These are phyloP conservation scores for Aphaenogaster floridana DNA, from an alignment of 1,140 invertebrate genomes.

Conservation along the genomic window DNA sequence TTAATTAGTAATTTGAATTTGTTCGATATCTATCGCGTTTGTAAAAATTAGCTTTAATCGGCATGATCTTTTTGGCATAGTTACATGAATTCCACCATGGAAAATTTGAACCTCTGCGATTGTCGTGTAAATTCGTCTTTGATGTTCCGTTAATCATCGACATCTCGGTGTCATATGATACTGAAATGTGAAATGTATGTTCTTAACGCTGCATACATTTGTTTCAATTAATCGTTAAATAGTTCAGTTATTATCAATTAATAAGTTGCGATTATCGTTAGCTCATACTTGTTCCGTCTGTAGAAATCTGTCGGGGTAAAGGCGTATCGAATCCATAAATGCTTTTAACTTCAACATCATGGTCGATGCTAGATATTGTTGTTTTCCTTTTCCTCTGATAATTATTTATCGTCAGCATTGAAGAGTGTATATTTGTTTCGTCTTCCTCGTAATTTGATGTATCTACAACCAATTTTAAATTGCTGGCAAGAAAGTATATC, in stretches of 20 bases:
- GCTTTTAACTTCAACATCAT: conserved; percentile 80
- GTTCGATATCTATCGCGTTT: background rate
- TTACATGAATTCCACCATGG: conserved; percentile 60
- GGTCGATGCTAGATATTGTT: conserved; percentile 76
- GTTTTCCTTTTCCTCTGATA: conserved; percentile 55
- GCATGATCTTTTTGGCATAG: background rate
- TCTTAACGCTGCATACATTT: background rate
- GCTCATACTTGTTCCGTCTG: conserved; percentile 1
- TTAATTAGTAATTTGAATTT: conserved; percentile 6
- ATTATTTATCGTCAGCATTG: background rate
- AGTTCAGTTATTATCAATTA: background rate
- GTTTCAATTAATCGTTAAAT: background rate
- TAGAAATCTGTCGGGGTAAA: conserved; percentile 58
- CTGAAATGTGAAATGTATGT: conserved; percentile 24
- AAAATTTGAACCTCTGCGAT: background rate
- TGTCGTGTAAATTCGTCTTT: background rate
- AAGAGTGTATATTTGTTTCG: background rate
- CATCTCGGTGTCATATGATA: conserved; percentile 13
- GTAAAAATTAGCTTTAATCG: background rate
- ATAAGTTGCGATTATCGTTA: background rate
- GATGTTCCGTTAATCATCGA: background rate
- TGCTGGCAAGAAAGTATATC: background rate
- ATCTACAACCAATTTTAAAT: conserved; percentile 15
- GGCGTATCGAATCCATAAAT: conserved; percentile 80
- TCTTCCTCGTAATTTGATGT: background rate